Percentiles rank a stretch among this genome's conserved stretches.
Evolutionary conservation across 2,888 invertebrate species (phyloP).

Genomic region (Scaptomyza tumidula): DNA sequence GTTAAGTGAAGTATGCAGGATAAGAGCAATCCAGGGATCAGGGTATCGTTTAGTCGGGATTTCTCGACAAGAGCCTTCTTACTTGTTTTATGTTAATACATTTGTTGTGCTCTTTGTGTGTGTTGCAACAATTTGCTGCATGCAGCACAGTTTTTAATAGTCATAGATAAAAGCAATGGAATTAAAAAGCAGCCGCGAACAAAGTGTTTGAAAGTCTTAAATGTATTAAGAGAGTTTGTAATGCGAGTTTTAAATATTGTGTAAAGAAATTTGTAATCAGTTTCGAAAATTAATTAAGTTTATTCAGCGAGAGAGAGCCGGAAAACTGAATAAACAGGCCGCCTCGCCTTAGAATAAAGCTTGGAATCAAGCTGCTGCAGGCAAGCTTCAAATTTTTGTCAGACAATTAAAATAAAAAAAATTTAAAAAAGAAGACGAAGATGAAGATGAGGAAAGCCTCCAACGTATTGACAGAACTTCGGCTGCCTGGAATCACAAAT

Average conservation of each 20-base stretch:
- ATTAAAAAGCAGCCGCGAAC: too few species aligned
- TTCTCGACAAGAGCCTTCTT: too few species aligned
- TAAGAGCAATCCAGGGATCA: too few species aligned
- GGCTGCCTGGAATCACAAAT: slow-evolving; percentile 52
- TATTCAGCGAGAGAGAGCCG: slow-evolving; percentile 11
- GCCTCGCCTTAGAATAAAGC: background rate
- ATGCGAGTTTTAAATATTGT: background rate
- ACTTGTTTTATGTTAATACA: too few species aligned
- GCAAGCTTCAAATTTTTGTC: slow-evolving; percentile 21
- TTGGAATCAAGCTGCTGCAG: background rate
- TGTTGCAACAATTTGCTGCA: too few species aligned
- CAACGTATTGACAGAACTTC: slow-evolving; percentile 47
- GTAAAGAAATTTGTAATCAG: slow-evolving; percentile 12
- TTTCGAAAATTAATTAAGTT: slow-evolving; percentile 18
- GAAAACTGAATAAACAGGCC: slow-evolving; percentile 3
- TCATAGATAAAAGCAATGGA: too few species aligned
- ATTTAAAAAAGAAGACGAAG: background rate
- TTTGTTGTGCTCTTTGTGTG: too few species aligned
- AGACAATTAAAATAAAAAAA: slow-evolving; percentile 28
- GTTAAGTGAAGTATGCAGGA: too few species aligned
- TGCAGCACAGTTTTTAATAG: too few species aligned
- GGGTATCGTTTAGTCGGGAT: too few species aligned
- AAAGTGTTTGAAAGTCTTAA: too few species aligned
- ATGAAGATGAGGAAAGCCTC: background rate
- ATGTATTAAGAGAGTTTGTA: too few species aligned